phyloP scores from a whole-genome alignment of 2,888 invertebrate species.

The Diaprepes abbreviatus region DNA sequence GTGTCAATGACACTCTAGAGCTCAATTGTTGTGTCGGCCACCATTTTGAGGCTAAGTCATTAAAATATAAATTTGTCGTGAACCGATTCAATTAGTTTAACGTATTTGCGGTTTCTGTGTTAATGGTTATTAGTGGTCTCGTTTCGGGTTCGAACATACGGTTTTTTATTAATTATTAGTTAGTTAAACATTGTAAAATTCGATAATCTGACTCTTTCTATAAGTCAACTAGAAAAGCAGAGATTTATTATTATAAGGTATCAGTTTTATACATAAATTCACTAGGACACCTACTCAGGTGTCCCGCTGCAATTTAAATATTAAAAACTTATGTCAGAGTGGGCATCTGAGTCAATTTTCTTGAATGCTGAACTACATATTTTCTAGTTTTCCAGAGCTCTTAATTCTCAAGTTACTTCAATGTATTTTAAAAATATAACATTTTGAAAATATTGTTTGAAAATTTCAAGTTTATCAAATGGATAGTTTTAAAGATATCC shows the following conservation, averaged over 20 bases:
- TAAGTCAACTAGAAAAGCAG: background rate
- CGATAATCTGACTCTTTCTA: background rate
- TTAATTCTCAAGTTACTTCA: no score
- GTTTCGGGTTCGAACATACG: background rate
- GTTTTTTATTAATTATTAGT: background rate
- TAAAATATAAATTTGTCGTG: slow-evolving; percentile 1
- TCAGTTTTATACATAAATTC: no score
- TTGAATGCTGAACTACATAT: no score
- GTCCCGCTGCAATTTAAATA: no score
- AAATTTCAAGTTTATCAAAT: no score
- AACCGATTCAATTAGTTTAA: slow-evolving; percentile 24
- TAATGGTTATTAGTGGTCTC: slow-evolving; percentile 10
- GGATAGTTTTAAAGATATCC: no score
- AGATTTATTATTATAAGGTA: background rate
- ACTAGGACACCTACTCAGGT: no score
- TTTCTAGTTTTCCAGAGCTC: no score
- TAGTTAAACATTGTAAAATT: background rate
- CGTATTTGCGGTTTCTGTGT: slow-evolving; percentile 22
- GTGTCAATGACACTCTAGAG: slow-evolving; percentile 4
- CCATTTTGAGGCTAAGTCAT: slow-evolving; percentile 4
- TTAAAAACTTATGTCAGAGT: no score
- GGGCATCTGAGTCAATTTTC: no score
- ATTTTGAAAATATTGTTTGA: no score
- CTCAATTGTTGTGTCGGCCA: slow-evolving; percentile 3
- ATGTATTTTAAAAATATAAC: no score